A percentile compares a stretch with the other conserved stretches of the same genome.
These are phyloP conservation scores for Chrysaora quinquecirrha DNA, from an alignment of 30 jellyfish, hydroid and myxozoan genomes.

Conservation along the genomic window DNA sequence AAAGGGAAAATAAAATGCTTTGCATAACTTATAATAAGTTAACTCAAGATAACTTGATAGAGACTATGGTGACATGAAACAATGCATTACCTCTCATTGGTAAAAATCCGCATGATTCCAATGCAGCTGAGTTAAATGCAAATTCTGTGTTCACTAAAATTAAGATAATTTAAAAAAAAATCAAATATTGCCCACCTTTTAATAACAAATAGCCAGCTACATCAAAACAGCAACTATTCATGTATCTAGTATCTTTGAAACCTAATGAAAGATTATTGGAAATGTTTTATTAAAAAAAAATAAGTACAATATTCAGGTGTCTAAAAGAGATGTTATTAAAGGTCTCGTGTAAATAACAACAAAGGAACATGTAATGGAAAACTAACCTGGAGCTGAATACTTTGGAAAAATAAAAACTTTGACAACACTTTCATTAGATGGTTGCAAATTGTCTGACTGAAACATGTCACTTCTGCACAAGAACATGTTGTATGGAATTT, in stretches of 20 bases:
- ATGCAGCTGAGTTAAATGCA: conserved; percentile 82
- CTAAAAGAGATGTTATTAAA: neutral
- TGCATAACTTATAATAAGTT: no score
- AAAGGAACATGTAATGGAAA: neutral
- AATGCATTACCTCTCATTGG: conserved; percentile 95
- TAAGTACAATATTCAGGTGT: neutral
- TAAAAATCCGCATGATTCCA: conserved; percentile 87
- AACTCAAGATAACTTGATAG: no score
- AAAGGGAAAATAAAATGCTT: no score
- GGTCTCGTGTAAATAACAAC: neutral
- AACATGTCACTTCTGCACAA: conserved; percentile 61
- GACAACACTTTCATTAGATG: neutral
- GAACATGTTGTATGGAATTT: conserved; percentile 82
- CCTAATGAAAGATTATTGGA: conserved; percentile 53
- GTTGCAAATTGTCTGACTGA: neutral
- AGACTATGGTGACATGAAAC: no score
- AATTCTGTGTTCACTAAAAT: conserved; percentile 55
- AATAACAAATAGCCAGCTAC: conserved; percentile 89
- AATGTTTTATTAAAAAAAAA: neutral
- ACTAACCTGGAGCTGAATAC: conserved; percentile 78
- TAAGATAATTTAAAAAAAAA: neutral
- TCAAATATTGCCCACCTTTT: conserved; percentile 65
- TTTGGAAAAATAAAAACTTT: conserved; percentile 89
- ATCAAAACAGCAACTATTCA: conserved; percentile 96
- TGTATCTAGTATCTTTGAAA: conserved; percentile 67